phyloP scores from a whole-genome alignment of 2,888 invertebrate genomes.

The Eristalinus sepulchralis region DNA sequence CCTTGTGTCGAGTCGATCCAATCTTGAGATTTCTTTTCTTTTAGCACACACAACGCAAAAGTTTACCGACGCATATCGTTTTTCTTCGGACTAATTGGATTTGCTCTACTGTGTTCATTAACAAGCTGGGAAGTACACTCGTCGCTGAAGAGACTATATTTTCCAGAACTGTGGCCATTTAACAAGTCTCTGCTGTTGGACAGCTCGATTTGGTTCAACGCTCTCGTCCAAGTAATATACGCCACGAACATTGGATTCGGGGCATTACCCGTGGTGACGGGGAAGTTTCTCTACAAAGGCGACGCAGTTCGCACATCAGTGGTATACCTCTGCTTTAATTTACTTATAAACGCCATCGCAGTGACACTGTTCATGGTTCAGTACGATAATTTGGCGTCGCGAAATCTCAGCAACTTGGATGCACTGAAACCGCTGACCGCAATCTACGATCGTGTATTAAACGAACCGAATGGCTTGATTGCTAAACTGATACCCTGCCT shows the following conservation, averaged over 20 bases:
- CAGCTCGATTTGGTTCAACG: slow-evolving; percentile 80
- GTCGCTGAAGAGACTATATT: slow-evolving; percentile 77
- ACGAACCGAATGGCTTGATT: slow-evolving; percentile 74
- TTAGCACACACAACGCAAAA: slow-evolving; percentile 80
- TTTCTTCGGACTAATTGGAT: slow-evolving; percentile 77
- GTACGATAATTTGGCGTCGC: slow-evolving; percentile 77
- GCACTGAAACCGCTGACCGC: slow-evolving; percentile 80
- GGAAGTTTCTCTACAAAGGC: slow-evolving; percentile 81
- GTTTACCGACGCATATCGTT: slow-evolving; percentile 78
- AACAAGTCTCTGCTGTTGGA: slow-evolving; percentile 74
- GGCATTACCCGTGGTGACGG: slow-evolving; percentile 80
- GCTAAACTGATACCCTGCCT: slow-evolving; percentile 77
- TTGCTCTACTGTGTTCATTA: slow-evolving; percentile 76
- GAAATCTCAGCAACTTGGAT: slow-evolving; percentile 74
- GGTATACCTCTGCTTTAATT: slow-evolving; percentile 80
- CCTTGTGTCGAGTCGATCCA: background rate
- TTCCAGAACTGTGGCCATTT: slow-evolving; percentile 79
- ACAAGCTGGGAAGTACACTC: slow-evolving; percentile 80
- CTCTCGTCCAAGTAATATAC: slow-evolving; percentile 80
- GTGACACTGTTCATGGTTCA: slow-evolving; percentile 80
- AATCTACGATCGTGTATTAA: slow-evolving; percentile 79
- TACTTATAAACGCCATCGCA: slow-evolving; percentile 79
- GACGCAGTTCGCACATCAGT: slow-evolving; percentile 80
- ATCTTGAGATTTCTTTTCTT: slow-evolving; percentile 5
- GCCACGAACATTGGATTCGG: slow-evolving; percentile 80